Evolutionary conservation across 1,140 invertebrate genomes (phyloP), one percentile per base, ranked within the genome.

Genomic region (Aphidius gifuensis): DNA sequence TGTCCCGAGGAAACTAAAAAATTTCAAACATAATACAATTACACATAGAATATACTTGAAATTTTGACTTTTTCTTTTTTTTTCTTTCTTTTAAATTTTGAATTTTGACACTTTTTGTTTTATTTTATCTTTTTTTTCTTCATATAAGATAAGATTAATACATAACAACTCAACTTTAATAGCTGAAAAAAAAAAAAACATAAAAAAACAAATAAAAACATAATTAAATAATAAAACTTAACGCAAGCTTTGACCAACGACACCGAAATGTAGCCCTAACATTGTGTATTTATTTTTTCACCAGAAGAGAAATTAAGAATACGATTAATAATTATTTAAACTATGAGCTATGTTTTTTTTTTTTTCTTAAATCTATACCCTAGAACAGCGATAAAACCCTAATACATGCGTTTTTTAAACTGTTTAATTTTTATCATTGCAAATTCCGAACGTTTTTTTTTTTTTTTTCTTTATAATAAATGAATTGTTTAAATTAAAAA

Each of bases 371-470:
- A 68, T 70, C 75, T 79, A 76, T 70, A 40, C 51, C 70, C 77
- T 79, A 79, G 74, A 69, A 79, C 68, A 79, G 77, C 78, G 77
- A 78, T 71, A 75, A 79, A 80, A 80, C 79, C 78, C 75, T 74
- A 80, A 80, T 76, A 80, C 78, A 78, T 73, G 64, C 65, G 69
- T 71, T 70, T 70, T 68, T 61, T 59, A 66, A 63, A 62, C 70
- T 64, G 63, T 69, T 67, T 66, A 54, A 53, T 53, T 53, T 53
- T 63, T 60, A 61, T 53, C 62, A 59, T 62, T 66, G 66, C 64
- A 58, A 63, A 48, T 63, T 58, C 61, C 54, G 57, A 62, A 62
- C 55, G 48, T 49, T 62, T 51, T 57, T 57, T 58, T 63, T 60
- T 44, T 23, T 48, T 56, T 40, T 21, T 9, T 56, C 38, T 56